Percentiles rank a stretch among this genome's conserved stretches.
These are phyloP conservation scores for Bovichtus diacanthus DNA, from an alignment of 2,797 vertebrate species.

Conservation along the genomic window DNA sequence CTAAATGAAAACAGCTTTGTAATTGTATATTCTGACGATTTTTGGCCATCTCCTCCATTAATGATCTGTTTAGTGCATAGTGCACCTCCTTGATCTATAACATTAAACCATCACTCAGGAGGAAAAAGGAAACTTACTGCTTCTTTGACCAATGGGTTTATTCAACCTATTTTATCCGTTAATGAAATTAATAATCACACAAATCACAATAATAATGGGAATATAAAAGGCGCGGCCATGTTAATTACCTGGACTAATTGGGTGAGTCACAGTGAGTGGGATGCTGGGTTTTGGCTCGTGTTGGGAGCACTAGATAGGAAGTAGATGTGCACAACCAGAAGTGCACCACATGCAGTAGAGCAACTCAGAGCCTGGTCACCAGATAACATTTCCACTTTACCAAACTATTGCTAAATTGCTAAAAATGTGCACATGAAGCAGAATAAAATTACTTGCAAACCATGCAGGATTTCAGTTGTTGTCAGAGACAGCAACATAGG, in stretches of 20 bases:
- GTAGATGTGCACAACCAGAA: conserved; percentile 8
- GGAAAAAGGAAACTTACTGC: background rate
- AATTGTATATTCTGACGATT: background rate
- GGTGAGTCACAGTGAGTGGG: conserved; percentile 2
- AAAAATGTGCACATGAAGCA: background rate
- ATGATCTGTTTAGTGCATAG: background rate
- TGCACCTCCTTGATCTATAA: background rate
- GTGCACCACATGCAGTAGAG: background rate
- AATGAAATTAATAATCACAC: background rate
- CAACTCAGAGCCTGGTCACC: background rate
- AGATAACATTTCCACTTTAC: background rate
- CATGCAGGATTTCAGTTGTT: background rate
- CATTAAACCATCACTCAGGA: background rate
- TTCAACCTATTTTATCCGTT: background rate
- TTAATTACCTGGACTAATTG: conserved; percentile 8
- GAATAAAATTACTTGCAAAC: background rate
- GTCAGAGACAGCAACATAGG: background rate
- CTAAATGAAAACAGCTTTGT: background rate
- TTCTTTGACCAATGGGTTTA: background rate
- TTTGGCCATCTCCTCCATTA: background rate
- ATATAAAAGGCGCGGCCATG: background rate
- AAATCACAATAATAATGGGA: background rate
- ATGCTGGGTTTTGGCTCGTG: background rate
- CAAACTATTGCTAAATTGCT: background rate
- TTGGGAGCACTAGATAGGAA: background rate